Conservation (phyloP, 2,113 vertebrate species). For the Aptenodytes patagonicus region DNA sequence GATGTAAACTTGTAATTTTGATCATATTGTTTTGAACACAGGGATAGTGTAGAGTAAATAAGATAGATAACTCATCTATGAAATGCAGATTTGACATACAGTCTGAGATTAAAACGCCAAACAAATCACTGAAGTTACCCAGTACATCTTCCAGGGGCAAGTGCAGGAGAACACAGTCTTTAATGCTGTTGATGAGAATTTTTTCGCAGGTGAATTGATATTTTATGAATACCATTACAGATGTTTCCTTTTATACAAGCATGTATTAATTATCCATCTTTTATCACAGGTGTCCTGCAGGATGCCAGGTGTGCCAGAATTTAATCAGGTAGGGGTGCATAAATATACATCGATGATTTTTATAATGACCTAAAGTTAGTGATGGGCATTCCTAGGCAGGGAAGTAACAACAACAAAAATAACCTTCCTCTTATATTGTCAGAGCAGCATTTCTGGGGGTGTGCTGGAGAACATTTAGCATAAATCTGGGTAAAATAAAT, state of each 20-base stretch:
- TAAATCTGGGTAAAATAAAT: not conserved
- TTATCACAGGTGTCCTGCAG: conserved; percentile 83
- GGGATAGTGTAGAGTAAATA: not conserved
- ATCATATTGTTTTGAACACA: not conserved
- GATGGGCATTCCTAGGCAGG: not conserved
- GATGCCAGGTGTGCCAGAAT: conserved; percentile 92
- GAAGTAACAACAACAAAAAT: not conserved
- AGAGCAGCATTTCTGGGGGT: not conserved
- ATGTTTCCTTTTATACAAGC: not conserved
- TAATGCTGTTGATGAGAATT: not conserved
- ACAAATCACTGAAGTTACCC: not conserved
- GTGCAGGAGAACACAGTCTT: not conserved
- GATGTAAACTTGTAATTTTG: not conserved
- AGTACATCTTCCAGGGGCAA: not conserved
- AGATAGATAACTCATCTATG: not conserved
- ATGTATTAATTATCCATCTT: not conserved
- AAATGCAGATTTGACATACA: not conserved
- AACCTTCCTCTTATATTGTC: not conserved
- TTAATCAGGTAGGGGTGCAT: conserved; percentile 84
- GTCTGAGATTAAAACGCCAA: not conserved
- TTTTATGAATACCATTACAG: not conserved
- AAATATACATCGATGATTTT: not conserved
- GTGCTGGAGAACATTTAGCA: not conserved
- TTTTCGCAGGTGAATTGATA: not conserved
- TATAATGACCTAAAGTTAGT: not conserved